Base-by-base conservation (phyloP, 1,140 invertebrate species). In the Drosophila prosaltans region DNA sequence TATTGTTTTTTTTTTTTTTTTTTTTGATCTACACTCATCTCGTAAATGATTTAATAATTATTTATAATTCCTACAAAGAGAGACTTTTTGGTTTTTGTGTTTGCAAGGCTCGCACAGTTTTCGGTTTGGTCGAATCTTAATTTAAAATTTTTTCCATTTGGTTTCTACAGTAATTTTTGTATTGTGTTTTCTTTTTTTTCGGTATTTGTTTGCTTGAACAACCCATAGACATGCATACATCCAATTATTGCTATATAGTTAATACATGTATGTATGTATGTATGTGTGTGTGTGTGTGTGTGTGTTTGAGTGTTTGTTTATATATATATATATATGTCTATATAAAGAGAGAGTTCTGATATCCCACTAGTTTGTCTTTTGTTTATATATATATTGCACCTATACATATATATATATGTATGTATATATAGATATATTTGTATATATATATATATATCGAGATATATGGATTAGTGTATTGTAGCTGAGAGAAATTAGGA, bases 401-500 rank as follows among this genome's bases (percentile, higher is more conserved):
- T 64, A 57, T 71, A 65, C 39, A 40, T 65, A 36, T 69, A 40
- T 54, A 61, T 72, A 32, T 51, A 69, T 66, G 58, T 75, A 75
- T 75, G 48, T 57, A 67, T 75, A 41, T 62, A 63, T 32, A 58
- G 24, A 21, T 39, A 60, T 32, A 60, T 30, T 26, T 60, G 16
- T 10, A 21, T 48, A 24, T 21, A 24, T 60, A 28, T 54, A 36
- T 39, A 16, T 54, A 54, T 66, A 48, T 71, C 54, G 60, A 66
- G 24, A 45, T 54, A 54, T 78, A 41, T 62, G 39, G 51, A 61
- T 45, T 67, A 57, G 57, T 62, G 54, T 69, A 58, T 76, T 62
- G 57, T 69, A 72, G 43, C 83, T 86, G 83, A 86, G 83, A 86
- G 73, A 88, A 86, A 86, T 86, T 88, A 86, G 83, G 83, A 86